phyloP scores from a whole-genome alignment of 2,113 vertebrate genomes.

The Ptilonorhynchus violaceus region DNA sequence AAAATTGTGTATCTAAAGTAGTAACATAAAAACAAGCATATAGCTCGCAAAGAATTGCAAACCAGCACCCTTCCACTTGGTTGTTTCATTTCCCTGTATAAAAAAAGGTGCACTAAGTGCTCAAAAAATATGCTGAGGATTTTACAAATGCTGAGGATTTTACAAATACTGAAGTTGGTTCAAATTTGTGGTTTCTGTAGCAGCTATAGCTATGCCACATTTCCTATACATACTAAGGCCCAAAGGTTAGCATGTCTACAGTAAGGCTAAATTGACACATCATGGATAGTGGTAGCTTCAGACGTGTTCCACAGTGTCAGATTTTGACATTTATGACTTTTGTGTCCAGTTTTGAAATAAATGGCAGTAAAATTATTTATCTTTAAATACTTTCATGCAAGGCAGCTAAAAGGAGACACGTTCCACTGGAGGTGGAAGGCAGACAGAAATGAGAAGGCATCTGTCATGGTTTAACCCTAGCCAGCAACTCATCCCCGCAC shows the following conservation, averaged over 20 bases:
- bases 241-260: background rate
- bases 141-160: background rate
- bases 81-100: background rate
- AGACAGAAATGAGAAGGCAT: background rate
- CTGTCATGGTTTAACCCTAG: background rate
- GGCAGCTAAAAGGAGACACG: background rate
- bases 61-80: background rate
- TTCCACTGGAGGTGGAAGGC: background rate
- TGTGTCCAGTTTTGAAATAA: background rate
- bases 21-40: background rate
- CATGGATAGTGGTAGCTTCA: background rate
- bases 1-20: background rate
- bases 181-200: background rate
- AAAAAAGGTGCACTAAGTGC: background rate
- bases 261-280: background rate
- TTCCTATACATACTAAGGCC: rapidly evolving
- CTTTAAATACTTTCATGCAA: background rate
- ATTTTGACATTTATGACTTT: background rate
- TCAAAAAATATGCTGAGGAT: background rate
- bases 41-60: background rate
- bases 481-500: too few species aligned
- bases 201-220: background rate
- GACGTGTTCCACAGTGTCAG: rapidly evolving
- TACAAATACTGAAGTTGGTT: background rate
- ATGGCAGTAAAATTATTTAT: background rate